A percentile compares a stretch with the other conserved stretches of the same genome.
These are phyloP conservation scores for Psephotus haematonotus DNA, from an alignment of 2,113 vertebrate genomes.

Conservation along the genomic window DNA sequence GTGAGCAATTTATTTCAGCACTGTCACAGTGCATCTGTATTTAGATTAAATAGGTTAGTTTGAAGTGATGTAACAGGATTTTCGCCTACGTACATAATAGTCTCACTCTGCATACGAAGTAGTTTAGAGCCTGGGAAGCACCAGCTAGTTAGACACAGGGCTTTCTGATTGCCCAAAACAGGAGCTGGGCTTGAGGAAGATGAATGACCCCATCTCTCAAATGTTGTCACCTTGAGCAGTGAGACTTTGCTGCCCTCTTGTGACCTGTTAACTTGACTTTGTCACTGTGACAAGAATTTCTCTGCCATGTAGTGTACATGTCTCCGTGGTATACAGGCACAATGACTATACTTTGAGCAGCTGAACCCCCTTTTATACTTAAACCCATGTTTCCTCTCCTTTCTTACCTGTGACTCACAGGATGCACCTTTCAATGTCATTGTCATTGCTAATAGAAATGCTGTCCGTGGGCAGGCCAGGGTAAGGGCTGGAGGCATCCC, in stretches of 20 bases:
- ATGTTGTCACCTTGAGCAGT: background rate
- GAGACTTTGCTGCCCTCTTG: slow-evolving; percentile 55
- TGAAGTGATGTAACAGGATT: background rate
- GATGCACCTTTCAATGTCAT: background rate
- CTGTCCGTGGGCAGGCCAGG: background rate
- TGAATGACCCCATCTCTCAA: background rate
- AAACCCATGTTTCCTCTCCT: background rate
- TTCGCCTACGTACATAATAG: background rate
- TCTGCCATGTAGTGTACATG: rapidly evolving
- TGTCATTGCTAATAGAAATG: background rate
- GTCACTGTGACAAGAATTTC: background rate
- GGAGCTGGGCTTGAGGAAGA: background rate
- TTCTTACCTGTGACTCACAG: background rate
- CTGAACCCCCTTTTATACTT: background rate
- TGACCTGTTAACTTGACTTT: background rate
- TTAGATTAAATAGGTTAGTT: background rate
- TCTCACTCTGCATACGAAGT: background rate
- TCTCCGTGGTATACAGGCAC: background rate
- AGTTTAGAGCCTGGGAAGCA: background rate
- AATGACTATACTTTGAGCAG: background rate
- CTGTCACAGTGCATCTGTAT: background rate
- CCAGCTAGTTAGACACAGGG: background rate
- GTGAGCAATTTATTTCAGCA: background rate
- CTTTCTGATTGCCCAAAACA: background rate
- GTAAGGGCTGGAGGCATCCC: background rate